These are phyloP conservation scores for Carcinoscorpius rotundicauda DNA, from an alignment of 1,140 invertebrate species.

Conservation along the genomic window DNA sequence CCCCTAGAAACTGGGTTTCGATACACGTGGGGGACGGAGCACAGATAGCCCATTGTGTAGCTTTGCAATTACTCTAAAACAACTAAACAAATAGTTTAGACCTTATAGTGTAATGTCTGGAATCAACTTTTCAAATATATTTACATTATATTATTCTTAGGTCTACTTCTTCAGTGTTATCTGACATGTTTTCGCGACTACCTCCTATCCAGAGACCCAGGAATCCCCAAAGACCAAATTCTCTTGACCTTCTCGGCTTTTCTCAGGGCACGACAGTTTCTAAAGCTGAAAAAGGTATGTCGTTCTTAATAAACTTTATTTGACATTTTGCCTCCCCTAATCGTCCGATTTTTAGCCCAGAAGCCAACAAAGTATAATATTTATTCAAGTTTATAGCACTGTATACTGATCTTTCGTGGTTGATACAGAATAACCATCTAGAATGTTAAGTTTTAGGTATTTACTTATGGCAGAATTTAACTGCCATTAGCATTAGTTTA, in stretches of 20 bases:
- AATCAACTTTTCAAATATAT: background rate
- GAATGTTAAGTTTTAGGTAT: too few species aligned
- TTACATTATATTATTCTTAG: background rate
- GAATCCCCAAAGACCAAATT: conserved; percentile 23
- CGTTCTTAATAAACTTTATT: too few species aligned
- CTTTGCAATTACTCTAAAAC: too few species aligned
- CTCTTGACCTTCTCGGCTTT: conserved; percentile 19
- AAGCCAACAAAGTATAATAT: too few species aligned
- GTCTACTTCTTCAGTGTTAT: conserved; percentile 23
- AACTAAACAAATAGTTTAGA: background rate
- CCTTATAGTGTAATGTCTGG: background rate
- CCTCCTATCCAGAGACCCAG: conserved; percentile 26
- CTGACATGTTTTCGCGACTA: conserved; percentile 29
- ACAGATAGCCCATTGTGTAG: background rate
- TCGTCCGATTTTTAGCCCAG: too few species aligned
- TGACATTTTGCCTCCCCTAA: too few species aligned
- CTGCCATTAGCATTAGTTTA: too few species aligned
- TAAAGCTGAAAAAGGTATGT: conserved; percentile 20
- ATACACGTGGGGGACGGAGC: background rate
- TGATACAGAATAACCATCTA: too few species aligned
- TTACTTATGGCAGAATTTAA: too few species aligned
- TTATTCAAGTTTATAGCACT: too few species aligned
- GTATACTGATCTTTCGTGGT: too few species aligned
- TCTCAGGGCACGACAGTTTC: conserved; percentile 4
- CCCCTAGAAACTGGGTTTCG: conserved; percentile 1